Base-by-base conservation (phyloP, 2,113 vertebrate species). In the Psittacara wagleri region DNA sequence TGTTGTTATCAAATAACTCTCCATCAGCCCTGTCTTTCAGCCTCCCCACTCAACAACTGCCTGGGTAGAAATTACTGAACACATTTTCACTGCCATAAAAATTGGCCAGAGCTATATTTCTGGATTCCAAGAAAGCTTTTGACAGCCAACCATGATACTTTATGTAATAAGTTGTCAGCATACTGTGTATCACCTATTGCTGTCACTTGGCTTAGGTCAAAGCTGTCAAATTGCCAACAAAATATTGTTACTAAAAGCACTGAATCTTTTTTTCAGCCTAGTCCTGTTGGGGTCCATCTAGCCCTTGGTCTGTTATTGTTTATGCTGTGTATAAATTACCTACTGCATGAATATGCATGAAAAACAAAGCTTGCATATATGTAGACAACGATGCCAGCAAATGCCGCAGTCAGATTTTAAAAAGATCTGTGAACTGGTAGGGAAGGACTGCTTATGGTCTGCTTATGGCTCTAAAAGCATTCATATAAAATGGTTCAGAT, bases 41-140 rank as follows among this genome's bases (percentile, higher is more conserved):
- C 93, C 93, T 94, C 78, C 63, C 76, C 86, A 84, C 93, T 97
- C 89, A 92, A 92, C 96, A 97, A 87, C 95, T 97, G 97, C 91
- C 96, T 97, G 95, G 96, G 96, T 97, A 97, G 95, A 98, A 97
- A 98, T 97, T 97, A 98, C 97, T 97, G 97, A 98, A 98, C 98
- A 98, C 97, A 98, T 96, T 96, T 97, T 87, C 64, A 62, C 97
- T 97, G 96, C 97, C 98, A 97, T 97, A 97, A 97, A 96, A 95
- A 97, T 97, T 96, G 97, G 97, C 95, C 97, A 93, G 75, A 59
- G 90, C 96, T 98, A 92, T 98, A 96, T 98, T 98, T 98, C 97
- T 97, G 95, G 96, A 97, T 97, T 98, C 96, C 96, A 97, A 97
- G 97, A 97, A 98, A 97, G 95, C 97, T 97, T 97, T 95, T 97